Evolutionary conservation across 2,888 invertebrate genomes (phyloP), one percentile per base, ranked within the genome.

Genomic region (Melinaea menophilus): DNA sequence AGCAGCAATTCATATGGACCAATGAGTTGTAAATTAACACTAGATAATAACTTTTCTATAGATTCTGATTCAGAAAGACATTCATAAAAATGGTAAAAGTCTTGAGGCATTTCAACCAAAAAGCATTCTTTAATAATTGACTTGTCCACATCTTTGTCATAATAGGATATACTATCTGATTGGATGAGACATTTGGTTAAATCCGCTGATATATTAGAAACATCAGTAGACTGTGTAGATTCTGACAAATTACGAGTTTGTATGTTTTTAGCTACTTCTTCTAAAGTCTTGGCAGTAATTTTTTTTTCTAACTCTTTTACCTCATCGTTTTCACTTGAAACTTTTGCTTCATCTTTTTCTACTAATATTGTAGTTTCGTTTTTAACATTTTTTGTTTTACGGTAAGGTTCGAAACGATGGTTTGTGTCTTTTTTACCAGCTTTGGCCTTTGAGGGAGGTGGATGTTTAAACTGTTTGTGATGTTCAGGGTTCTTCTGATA

Each of bases 1-100:
- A 92, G 87, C 47, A 98, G 82, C 59, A 97, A 93, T 83, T 98
- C 98, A 87, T 93, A 99, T 0, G 98, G 96, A 0, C 98, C 98
- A 55, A 97, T 96, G 55, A 98, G 86, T 70, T 92, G 86, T 48
- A 98, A 86, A 64, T 94, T 94, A 35, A 95, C 91, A 68, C 88
- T 87, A 59, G 92, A 91, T 12, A 98, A 88, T 11, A 94, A 93
- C 71, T 92, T 92, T 76, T 91, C 83, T 12, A 95, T 93, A 12
- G 75, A 71, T 37, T 75, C 68, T 69, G 92, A 86, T 31, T 89
- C 75, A 75, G 92, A 89, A 66, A 96, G 94, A 75, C 95, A 95
- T 56, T 95, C 93, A 93, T 95, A 97, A 80, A 98, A 96, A 63
- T 93, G 89, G 75, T 94, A 97, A 81, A 98, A 98, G 82, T 98